Percentiles rank a stretch among this genome's conserved stretches.
Conservation (phyloP, 1,140 invertebrate species). For the Bombyx mandarina region DNA sequence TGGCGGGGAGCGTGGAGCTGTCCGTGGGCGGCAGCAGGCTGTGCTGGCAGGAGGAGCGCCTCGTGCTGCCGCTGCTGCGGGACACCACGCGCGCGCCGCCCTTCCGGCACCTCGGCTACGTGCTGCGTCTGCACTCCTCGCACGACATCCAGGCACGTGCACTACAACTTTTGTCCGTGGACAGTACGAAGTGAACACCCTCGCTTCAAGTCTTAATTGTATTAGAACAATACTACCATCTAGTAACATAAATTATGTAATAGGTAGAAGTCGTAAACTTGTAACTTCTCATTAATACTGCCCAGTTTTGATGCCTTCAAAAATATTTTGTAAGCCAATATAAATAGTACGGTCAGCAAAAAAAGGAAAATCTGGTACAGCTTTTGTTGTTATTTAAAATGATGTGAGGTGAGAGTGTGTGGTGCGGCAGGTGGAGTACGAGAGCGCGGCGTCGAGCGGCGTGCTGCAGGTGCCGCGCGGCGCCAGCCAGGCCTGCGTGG, state of each 20-base stretch:
- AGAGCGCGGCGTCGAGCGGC: constrained; percentile 20
- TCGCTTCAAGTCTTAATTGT: no score
- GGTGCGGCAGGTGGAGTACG: constrained; percentile 40
- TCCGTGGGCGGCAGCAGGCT: constrained; percentile 75
- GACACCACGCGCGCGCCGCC: constrained; percentile 76
- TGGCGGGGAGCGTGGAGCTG: constrained; percentile 87
- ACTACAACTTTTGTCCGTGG: neutral
- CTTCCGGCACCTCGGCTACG: constrained; percentile 85
- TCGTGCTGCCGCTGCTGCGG: constrained; percentile 77
- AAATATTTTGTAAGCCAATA: no score
- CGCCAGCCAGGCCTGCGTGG: constrained; percentile 72
- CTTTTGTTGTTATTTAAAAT: no score
- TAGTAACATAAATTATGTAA: no score
- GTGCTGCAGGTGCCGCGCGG: constrained; percentile 28
- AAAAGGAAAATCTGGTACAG: no score
- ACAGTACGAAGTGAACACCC: no score
- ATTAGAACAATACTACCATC: no score
- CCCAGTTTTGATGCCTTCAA: no score
- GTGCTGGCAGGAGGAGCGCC: constrained; percentile 80
- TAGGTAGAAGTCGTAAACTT: no score
- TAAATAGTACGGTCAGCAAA: no score
- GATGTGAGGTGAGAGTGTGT: neutral
- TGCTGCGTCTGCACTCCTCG: constrained; percentile 76
- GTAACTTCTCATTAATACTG: no score
- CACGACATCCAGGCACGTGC: constrained; percentile 75